phyloP scores from a whole-genome alignment of 2,888 invertebrate genomes.

The Tenthredo amoena region DNA sequence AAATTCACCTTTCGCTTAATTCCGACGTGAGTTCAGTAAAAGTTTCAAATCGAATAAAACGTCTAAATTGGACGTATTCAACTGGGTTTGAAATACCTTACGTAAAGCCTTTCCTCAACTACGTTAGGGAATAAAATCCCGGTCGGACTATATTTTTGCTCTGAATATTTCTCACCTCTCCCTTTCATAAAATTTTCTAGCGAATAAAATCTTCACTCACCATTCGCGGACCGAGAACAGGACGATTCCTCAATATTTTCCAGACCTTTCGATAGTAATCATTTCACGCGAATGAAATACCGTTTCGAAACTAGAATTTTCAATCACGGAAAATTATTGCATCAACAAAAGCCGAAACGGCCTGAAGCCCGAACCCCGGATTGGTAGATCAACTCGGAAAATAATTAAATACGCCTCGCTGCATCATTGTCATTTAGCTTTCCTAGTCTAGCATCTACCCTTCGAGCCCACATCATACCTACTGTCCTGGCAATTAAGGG shows the following conservation, averaged over 20 bases:
- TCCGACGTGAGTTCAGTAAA: background rate
- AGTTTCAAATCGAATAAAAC: conserved; percentile 32
- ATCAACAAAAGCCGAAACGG: background rate
- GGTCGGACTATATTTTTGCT: background rate
- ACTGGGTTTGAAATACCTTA: background rate
- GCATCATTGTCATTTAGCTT: conserved; percentile 6
- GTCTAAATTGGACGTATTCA: conserved; percentile 31
- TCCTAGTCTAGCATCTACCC: background rate
- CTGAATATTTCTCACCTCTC: background rate
- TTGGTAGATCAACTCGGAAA: conserved; percentile 13
- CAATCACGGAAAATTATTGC: background rate
- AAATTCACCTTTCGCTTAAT: background rate
- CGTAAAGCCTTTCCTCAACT: background rate
- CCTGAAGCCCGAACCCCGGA: background rate
- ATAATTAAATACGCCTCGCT: background rate
- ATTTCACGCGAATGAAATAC: background rate
- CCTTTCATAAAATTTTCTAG: background rate
- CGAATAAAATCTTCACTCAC: background rate
- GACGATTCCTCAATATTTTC: background rate
- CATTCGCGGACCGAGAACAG: background rate
- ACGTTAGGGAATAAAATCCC: background rate
- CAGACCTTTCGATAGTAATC: background rate
- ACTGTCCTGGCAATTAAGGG: conserved; percentile 34
- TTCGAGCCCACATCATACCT: background rate
- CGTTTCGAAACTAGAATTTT: background rate